Conservation (phyloP, 2,888 invertebrate species). For the Andrena chrysosceles region DNA sequence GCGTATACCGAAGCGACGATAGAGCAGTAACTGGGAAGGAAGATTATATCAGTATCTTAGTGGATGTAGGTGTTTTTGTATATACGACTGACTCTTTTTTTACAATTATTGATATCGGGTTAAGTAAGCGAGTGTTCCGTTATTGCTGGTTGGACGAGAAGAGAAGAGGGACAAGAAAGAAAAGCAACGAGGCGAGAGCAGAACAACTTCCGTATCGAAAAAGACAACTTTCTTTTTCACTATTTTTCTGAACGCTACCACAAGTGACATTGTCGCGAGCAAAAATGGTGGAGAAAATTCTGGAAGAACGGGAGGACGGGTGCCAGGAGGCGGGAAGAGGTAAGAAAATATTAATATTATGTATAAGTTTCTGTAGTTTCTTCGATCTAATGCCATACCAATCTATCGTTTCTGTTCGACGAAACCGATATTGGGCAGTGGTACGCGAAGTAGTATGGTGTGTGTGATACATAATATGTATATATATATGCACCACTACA, state of each 20-base stretch:
- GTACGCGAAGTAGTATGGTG: no score
- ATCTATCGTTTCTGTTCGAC: no score
- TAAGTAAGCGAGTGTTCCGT: conserved; percentile 31
- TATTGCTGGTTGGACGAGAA: conserved; percentile 25
- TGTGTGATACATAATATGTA: no score
- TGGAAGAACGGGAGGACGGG: conserved; percentile 88
- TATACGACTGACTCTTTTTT: conserved; percentile 85
- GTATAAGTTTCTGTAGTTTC: background rate
- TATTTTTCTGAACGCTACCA: background rate
- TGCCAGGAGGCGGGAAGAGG: conserved; percentile 77
- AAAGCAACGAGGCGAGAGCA: background rate
- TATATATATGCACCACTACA: no score
- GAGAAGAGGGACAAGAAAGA: conserved; percentile 22
- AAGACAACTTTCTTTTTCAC: background rate
- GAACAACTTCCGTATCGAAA: background rate
- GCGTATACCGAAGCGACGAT: conserved; percentile 18
- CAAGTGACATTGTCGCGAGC: background rate
- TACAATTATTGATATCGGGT: conserved; percentile 81
- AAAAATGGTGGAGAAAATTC: conserved; percentile 89
- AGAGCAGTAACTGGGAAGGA: conserved; percentile 34
- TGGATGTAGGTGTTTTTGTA: conserved; percentile 83
- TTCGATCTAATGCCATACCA: background rate
- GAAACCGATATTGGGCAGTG: background rate
- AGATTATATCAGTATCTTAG: conserved; percentile 79
- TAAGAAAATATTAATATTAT: conserved; percentile 60